Conservation (phyloP, 2,797 vertebrate species). For the Microctenopoma steveboyesi region DNA sequence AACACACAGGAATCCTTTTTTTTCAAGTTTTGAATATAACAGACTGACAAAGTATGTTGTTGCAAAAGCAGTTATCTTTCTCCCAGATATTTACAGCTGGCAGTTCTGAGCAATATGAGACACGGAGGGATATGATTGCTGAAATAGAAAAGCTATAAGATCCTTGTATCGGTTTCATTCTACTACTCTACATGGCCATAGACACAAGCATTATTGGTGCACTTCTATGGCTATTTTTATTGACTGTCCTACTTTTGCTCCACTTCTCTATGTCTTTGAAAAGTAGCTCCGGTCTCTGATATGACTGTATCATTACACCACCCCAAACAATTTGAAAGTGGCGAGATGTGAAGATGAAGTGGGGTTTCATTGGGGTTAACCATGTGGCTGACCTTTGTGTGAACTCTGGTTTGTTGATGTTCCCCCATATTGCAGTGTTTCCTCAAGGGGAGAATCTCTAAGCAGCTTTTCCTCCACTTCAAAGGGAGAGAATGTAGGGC, state of each 20-base stretch:
- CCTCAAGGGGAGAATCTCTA: conserved; percentile 81
- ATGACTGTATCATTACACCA: conserved; percentile 28
- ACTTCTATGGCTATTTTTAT: conserved; percentile 72
- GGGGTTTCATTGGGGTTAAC: conserved; percentile 61
- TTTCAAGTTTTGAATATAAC: conserved; percentile 23
- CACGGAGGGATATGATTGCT: conserved; percentile 50
- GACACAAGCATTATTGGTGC: conserved; percentile 51
- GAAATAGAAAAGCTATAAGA: conserved; percentile 40
- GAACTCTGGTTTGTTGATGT: conserved; percentile 80
- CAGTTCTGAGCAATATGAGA: conserved; percentile 28
- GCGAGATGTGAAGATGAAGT: conserved; percentile 52
- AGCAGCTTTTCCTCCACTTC: conserved; percentile 83
- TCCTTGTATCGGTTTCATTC: conserved; percentile 25
- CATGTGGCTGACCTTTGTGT: conserved; percentile 78
- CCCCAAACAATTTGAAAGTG: conserved; percentile 36
- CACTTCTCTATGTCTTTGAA: conserved; percentile 43
- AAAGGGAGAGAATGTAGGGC: conserved; percentile 85
- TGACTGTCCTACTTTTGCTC: conserved; percentile 65
- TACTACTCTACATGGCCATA: conserved; percentile 21
- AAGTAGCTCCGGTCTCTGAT: conserved; percentile 39
- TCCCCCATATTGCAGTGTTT: conserved; percentile 78
- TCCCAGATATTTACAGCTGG: conserved; percentile 26
- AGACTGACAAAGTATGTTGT: conserved; percentile 18
- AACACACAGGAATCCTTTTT: conserved; percentile 20
- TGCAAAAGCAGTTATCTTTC: conserved; percentile 21